These are phyloP conservation scores for Platalea minor DNA, from an alignment of 2,797 vertebrate species.

Conservation along the genomic window DNA sequence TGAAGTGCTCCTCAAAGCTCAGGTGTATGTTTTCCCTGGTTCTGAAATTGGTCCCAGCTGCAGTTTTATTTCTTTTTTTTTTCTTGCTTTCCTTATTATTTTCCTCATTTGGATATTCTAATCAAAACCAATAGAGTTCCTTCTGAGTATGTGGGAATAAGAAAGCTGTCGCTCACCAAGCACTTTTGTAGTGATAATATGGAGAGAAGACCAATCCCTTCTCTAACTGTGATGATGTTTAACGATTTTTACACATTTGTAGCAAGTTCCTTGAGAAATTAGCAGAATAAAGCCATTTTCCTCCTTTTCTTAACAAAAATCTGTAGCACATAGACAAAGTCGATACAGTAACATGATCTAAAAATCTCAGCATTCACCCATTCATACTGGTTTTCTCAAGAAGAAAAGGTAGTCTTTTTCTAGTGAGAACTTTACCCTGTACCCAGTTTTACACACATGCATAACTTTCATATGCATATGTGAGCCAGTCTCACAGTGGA, in stretches of 20 bases:
- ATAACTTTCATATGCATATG: neutral
- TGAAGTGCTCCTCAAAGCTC: neutral
- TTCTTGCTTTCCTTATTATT: neutral
- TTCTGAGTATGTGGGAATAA: neutral
- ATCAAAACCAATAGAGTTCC: neutral
- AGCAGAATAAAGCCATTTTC: neutral
- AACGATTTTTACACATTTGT: neutral
- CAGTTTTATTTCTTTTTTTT: neutral
- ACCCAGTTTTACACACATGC: neutral
- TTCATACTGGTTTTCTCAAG: neutral
- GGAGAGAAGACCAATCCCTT: neutral
- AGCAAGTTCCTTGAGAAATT: neutral
- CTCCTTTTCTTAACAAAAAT: neutral
- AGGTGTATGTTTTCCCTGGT: neutral
- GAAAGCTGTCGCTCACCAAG: neutral
- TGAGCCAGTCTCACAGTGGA: neutral
- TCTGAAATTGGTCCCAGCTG: slow-evolving; percentile 12
- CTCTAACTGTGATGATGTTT: neutral
- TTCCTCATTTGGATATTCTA: neutral
- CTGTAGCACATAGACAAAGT: neutral
- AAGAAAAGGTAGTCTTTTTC: neutral
- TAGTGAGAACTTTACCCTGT: neutral
- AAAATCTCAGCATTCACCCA: neutral
- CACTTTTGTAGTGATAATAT: neutral
- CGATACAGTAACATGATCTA: neutral